Evolutionary conservation across 2,113 vertebrate species (phyloP).

Genomic region (Sceloporus undulatus): DNA sequence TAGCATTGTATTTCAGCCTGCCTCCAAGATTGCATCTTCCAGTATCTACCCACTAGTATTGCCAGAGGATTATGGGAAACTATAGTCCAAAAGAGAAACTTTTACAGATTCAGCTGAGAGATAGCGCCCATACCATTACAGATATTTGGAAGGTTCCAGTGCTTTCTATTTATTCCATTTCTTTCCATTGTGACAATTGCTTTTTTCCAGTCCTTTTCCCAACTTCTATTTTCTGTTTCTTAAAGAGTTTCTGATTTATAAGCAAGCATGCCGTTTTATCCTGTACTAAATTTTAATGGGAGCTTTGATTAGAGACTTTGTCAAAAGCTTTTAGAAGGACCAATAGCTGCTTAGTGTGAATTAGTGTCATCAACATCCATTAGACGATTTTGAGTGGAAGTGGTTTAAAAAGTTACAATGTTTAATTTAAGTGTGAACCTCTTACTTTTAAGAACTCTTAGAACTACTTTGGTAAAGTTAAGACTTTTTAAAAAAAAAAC

Average conservation of each 20-base stretch:
- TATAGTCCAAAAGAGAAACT: too few relatives aligned
- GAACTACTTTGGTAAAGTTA: constrained; percentile 47
- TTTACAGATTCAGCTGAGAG: too few relatives aligned
- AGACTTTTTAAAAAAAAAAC: neutral
- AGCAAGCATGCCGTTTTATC: neutral
- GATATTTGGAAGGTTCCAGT: neutral
- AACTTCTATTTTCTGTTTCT: neutral
- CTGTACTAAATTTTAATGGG: neutral
- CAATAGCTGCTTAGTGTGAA: neutral
- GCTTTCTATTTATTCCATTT: neutral
- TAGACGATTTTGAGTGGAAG: constrained; percentile 9
- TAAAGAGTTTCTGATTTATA: neutral
- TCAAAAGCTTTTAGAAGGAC: neutral
- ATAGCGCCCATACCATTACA: too few relatives aligned
- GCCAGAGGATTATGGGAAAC: too few relatives aligned
- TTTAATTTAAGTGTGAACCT: constrained; percentile 41
- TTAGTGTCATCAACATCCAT: neutral
- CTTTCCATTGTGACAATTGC: neutral
- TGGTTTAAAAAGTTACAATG: constrained; percentile 18
- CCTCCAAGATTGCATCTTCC: too few relatives aligned
- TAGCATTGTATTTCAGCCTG: too few relatives aligned
- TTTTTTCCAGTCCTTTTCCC: neutral
- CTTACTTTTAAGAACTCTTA: constrained; percentile 51
- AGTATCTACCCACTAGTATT: too few relatives aligned
- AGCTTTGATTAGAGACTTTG: neutral